Evolutionary conservation across 92 coral and sea anemone species (phyloP).

Genomic region (Parazoanthus darwini): DNA sequence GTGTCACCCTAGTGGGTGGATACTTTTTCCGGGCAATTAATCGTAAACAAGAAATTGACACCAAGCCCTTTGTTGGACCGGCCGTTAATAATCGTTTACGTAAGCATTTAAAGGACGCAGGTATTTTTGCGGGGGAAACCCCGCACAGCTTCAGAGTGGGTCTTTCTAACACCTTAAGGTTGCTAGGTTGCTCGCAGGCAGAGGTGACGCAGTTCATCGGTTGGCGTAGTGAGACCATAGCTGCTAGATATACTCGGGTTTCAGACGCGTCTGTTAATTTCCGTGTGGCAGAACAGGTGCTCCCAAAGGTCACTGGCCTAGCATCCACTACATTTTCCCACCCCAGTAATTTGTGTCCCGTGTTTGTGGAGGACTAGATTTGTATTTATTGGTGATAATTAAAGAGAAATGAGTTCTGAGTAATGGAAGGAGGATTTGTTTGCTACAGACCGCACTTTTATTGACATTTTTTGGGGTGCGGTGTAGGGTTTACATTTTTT

Average conservation of each 20-base stretch:
- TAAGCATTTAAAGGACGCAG: too few species aligned
- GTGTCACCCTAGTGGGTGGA: neutral
- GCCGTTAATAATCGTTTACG: constrained; percentile 48
- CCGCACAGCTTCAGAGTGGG: constrained; percentile 53
- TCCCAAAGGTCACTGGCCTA: neutral
- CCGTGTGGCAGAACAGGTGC: neutral
- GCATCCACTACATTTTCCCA: neutral
- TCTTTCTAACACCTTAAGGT: constrained; percentile 26
- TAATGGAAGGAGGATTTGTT: too few species aligned
- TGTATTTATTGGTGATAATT: neutral
- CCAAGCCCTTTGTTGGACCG: constrained; percentile 53
- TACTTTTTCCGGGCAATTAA: neutral
- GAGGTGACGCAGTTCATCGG: constrained; percentile 25
- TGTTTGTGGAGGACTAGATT: neutral
- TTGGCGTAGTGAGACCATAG: constrained; percentile 11
- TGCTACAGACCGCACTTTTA: too few species aligned
- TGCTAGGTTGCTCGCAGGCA: constrained; percentile 29
- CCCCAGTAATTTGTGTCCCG: neutral
- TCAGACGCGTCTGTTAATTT: neutral
- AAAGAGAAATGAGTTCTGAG: too few species aligned
- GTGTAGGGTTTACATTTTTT: neutral
- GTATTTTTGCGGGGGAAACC: constrained; percentile 27
- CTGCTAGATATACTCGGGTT: neutral
- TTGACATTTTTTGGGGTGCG: neutral
- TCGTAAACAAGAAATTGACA: neutral